Evolutionary conservation across 2,888 invertebrate species (phyloP).

Genomic region (Mallateleia sp.): DNA sequence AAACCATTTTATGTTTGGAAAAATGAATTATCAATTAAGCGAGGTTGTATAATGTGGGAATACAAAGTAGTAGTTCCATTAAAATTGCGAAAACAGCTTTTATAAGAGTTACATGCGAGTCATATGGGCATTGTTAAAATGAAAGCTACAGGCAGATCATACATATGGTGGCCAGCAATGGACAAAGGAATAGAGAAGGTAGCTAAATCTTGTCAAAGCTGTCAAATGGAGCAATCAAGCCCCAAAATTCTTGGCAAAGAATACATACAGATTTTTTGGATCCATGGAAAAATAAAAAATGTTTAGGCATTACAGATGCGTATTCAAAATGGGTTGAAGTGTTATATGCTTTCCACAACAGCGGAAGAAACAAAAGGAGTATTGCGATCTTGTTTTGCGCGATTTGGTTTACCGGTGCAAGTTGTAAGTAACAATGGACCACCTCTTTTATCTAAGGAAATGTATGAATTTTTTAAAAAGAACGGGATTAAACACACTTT

Average conservation of each 20-base stretch:
- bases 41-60: background rate
- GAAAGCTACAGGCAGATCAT: constrained; percentile 78
- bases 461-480: constrained; percentile 47
- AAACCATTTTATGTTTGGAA: background rate
- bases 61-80: background rate
- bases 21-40: background rate
- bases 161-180: constrained; percentile 79
- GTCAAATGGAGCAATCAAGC: constrained; percentile 52
- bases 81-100: constrained; percentile 32
- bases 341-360: constrained; percentile 61
- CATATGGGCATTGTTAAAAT: constrained; percentile 80
- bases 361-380: constrained; percentile 54
- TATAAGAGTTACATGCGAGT: constrained; percentile 78
- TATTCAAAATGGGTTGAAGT: constrained; percentile 79
- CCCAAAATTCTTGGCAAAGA: constrained; percentile 32
- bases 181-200: constrained; percentile 67
- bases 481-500: constrained; percentile 65
- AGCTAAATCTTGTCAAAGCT: constrained; percentile 55
- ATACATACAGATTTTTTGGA: constrained; percentile 1
- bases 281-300: constrained; percentile 62
- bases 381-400: constrained; percentile 63
- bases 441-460: constrained; percentile 65
- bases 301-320: constrained; percentile 74
- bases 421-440: constrained; percentile 78
- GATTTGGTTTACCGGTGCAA: constrained; percentile 70